Percentiles rank a stretch among this genome's conserved stretches.
Conservation (phyloP, 2,113 vertebrate species). For the Pampusana beccarii region DNA sequence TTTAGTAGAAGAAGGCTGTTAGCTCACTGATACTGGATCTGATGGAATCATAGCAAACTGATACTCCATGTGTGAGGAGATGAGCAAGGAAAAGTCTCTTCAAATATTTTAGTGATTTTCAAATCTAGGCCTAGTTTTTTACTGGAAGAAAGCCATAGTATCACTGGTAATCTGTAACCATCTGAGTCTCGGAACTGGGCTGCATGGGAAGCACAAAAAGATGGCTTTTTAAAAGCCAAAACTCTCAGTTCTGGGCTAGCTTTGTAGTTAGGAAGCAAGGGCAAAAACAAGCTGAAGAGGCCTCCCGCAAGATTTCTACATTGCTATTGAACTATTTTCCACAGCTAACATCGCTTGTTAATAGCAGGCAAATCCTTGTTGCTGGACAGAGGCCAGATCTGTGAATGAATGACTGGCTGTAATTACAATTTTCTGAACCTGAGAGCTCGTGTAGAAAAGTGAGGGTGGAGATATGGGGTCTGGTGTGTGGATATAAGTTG, state of each 20-base stretch:
- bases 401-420: neutral
- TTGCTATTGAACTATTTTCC: neutral
- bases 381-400: neutral
- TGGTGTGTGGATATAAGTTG: neutral
- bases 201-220: neutral
- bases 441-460: neutral
- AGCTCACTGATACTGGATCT: neutral
- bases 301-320: neutral
- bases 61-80: neutral
- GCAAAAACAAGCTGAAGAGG: neutral
- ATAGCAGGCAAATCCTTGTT: neutral
- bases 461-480: neutral
- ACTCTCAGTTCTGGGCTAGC: rapidly evolving
- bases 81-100: neutral
- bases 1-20: neutral
- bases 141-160: neutral
- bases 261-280: neutral
- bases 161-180: neutral
- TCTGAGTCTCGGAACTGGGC: neutral
- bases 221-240: neutral
- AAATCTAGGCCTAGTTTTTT: neutral
- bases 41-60: neutral
- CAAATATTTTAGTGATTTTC: neutral
- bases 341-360: neutral
- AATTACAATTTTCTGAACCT: neutral